Conservation (phyloP, 2,888 invertebrate species). For the Noctua comes region DNA sequence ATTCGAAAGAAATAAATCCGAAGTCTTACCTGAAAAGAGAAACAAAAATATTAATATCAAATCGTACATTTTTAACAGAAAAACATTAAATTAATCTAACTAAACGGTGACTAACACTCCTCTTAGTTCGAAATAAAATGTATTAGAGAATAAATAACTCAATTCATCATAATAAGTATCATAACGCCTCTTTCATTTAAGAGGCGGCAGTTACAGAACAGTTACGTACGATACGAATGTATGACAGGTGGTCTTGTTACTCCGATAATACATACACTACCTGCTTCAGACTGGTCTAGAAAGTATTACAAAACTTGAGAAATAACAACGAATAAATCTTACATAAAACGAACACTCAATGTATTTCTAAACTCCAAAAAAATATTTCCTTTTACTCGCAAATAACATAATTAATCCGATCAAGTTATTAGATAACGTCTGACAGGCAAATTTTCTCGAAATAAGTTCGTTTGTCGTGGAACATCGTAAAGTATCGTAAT, state of each 20-base stretch:
- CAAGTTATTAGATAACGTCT: slow-evolving; percentile 49
- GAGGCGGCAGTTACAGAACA: slow-evolving; percentile 33
- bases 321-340: slow-evolving; percentile 27
- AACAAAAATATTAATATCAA: slow-evolving; percentile 28
- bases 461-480: slow-evolving; percentile 59
- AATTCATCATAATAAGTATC: slow-evolving; percentile 23
- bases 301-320: slow-evolving; percentile 26
- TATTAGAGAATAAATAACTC: slow-evolving; percentile 25
- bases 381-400: slow-evolving; percentile 34
- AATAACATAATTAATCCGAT: slow-evolving; percentile 63
- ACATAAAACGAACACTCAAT: slow-evolving; percentile 18
- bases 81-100: background rate
- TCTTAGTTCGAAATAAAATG: slow-evolving; percentile 7
- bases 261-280: slow-evolving; percentile 35
- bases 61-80: background rate
- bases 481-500: slow-evolving; percentile 71
- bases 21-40: slow-evolving; percentile 73
- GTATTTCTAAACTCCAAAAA: slow-evolving; percentile 12
- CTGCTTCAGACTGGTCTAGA: slow-evolving; percentile 21
- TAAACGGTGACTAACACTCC: background rate
- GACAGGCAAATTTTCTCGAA: slow-evolving; percentile 43
- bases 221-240: slow-evolving; percentile 29
- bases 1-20: background rate
- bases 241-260: slow-evolving; percentile 49
- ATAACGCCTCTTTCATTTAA: slow-evolving; percentile 40